Conservation (phyloP, 1,140 invertebrate species). For the Magallana angulata region DNA sequence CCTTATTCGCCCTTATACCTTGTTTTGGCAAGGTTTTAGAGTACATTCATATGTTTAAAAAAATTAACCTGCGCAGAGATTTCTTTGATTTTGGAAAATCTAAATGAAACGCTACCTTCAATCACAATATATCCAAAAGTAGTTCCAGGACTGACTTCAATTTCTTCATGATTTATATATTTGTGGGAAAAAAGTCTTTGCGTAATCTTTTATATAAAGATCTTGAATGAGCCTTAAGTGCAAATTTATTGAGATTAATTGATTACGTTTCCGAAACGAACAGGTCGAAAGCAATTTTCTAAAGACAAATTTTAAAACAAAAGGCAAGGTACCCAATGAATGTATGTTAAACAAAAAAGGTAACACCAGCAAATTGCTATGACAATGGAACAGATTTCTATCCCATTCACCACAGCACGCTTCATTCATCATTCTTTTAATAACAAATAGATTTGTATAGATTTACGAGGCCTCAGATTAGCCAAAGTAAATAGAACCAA, state of each 20-base stretch:
- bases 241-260: conserved; percentile 26
- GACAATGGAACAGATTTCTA: not conserved
- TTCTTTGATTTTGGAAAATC: not conserved
- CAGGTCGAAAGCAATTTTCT: not conserved
- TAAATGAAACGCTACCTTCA: not conserved
- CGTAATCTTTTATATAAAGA: not conserved
- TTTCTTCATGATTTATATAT: not conserved
- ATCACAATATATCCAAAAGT: not conserved
- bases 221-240: not conserved
- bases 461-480: not conserved
- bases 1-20: not conserved
- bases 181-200: not conserved
- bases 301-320: conserved; percentile 17
- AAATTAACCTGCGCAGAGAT: not conserved
- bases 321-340: not conserved
- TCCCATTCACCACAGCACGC: not conserved
- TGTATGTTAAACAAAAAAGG: not conserved
- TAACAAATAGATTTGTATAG: not conserved
- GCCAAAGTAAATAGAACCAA: not conserved
- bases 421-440: not conserved
- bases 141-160: no score
- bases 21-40: not conserved
- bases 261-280: not conserved
- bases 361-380: not conserved
- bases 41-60: not conserved